Conservation (phyloP, 2,888 invertebrate species). For the Aleiodes leptofemur region DNA sequence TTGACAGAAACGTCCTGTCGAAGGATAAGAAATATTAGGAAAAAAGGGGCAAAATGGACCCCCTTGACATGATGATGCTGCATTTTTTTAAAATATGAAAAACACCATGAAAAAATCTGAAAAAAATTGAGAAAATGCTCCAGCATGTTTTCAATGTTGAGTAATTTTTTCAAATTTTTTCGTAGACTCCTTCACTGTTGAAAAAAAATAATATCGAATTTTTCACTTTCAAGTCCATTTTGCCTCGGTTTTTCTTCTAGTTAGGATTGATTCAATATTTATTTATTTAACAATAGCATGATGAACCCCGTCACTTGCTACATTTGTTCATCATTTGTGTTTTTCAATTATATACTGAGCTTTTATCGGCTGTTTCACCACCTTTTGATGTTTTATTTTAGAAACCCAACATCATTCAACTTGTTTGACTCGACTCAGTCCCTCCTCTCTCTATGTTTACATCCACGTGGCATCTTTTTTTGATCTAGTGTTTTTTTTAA, state of each 20-base stretch:
- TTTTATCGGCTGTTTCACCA: neutral
- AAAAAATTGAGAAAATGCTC: too few relatives aligned
- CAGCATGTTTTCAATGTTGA: too few relatives aligned
- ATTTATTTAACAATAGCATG: neutral
- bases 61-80: too few relatives aligned
- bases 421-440: neutral
- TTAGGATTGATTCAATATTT: neutral
- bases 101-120: too few relatives aligned
- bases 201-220: too few relatives aligned
- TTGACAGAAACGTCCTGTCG: too few relatives aligned
- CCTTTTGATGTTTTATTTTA: conserved; percentile 53
- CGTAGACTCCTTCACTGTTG: too few relatives aligned
- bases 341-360: neutral
- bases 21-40: neutral
- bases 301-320: neutral
- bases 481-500: neutral
- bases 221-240: too few relatives aligned
- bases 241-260: neutral
- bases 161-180: too few relatives aligned
- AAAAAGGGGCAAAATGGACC: too few relatives aligned
- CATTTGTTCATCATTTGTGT: neutral
- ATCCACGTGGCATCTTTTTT: conserved; percentile 34
- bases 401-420: conserved; percentile 44
- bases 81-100: too few relatives aligned
- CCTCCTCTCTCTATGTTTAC: neutral